Evolutionary conservation across 2,797 vertebrate species (phyloP).

Genomic region (Artibeus lituratus): DNA sequence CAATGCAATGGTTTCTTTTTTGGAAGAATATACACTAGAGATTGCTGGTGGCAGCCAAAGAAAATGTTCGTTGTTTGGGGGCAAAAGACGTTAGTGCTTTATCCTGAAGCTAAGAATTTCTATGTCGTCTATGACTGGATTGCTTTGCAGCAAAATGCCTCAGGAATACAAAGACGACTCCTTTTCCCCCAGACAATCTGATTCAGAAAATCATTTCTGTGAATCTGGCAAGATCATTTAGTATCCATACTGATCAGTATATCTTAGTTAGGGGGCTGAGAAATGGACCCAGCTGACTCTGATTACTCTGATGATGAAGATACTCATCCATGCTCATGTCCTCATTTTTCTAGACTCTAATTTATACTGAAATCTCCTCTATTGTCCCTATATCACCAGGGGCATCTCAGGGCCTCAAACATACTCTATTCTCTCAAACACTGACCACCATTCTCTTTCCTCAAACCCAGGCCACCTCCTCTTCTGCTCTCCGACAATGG

Average conservation of each 20-base stretch:
- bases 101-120: neutral
- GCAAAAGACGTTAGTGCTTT: neutral
- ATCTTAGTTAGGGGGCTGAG: neutral
- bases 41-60: neutral
- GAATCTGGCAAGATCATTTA: neutral
- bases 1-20: neutral
- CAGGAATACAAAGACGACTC: neutral
- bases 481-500: neutral
- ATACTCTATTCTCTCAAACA: neutral
- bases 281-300: neutral
- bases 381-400: neutral
- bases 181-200: neutral
- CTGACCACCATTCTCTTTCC: accelerated
- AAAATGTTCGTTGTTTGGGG: neutral
- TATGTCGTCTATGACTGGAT: neutral
- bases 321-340: no score
- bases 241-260: accelerated
- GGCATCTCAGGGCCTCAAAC: neutral
- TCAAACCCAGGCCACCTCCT: neutral
- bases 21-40: neutral
- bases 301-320: neutral
- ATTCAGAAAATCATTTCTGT: neutral
- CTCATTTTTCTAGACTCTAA: neutral
- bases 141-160: neutral
- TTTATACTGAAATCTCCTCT: neutral